Evolutionary conservation across 2,797 vertebrate species (phyloP).

Genomic region (Iguana delicatissima): DNA sequence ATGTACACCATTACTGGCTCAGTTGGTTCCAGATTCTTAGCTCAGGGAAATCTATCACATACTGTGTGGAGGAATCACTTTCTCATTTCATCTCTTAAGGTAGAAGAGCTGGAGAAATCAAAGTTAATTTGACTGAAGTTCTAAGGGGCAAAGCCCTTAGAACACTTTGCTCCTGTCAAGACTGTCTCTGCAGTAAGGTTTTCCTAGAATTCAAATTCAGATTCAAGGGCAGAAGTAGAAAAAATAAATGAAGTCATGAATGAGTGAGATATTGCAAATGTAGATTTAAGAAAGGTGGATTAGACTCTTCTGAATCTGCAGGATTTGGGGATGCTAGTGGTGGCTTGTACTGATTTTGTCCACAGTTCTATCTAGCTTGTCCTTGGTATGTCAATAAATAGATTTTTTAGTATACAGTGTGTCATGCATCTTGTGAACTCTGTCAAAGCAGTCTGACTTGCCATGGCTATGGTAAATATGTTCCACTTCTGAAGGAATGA

Average conservation of each 20-base stretch:
- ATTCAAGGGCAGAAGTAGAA: background rate
- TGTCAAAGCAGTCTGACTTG: background rate
- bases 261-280: background rate
- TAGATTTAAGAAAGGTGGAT: background rate
- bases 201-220: background rate
- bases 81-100: background rate
- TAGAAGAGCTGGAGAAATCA: background rate
- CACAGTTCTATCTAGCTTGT: too few species aligned
- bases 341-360: background rate
- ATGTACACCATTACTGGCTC: background rate
- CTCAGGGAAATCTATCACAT: background rate
- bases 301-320: background rate
- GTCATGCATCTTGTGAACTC: background rate
- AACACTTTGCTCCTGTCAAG: background rate
- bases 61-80: background rate
- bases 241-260: background rate
- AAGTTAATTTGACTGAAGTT: background rate
- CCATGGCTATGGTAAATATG: background rate
- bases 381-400: background rate
- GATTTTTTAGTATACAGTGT: background rate
- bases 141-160: background rate
- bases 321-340: background rate
- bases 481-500: background rate
- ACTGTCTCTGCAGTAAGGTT: background rate
- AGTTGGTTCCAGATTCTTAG: background rate